phyloP scores from a whole-genome alignment of 2,888 invertebrate genomes.

The Eupelmus urozonus region DNA sequence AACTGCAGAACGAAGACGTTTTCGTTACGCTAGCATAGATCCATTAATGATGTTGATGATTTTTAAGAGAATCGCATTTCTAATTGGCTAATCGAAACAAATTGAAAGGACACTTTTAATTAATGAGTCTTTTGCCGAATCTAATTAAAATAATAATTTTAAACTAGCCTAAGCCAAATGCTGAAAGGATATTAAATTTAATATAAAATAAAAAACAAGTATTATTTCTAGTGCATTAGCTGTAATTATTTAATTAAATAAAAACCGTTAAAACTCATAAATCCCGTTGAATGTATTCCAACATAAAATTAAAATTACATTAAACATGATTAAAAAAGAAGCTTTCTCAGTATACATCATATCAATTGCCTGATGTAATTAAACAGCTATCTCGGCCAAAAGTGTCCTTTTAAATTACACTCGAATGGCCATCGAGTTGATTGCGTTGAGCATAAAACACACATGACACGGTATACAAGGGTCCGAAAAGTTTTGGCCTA shows the following conservation, averaged over 20 bases:
- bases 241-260: too few species aligned
- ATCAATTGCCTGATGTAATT: neutral
- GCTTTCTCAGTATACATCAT: neutral
- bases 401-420: slow-evolving; percentile 14
- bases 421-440: neutral
- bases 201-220: too few species aligned
- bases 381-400: neutral
- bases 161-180: too few species aligned
- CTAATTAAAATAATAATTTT: too few species aligned
- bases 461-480: slow-evolving; percentile 11
- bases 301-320: too few species aligned
- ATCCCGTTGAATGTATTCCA: too few species aligned
- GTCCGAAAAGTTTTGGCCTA: slow-evolving; percentile 30
- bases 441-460: neutral
- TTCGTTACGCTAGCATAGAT: slow-evolving; percentile 36
- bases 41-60: slow-evolving; percentile 44
- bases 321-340: too few species aligned
- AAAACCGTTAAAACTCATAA: too few species aligned
- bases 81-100: neutral
- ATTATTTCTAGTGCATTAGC: too few species aligned
- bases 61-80: slow-evolving; percentile 21
- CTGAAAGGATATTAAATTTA: too few species aligned
- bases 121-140: too few species aligned
- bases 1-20: slow-evolving; percentile 4
- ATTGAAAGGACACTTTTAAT: slow-evolving; percentile 1